Percentiles rank a stretch among this genome's conserved stretches.
These are phyloP conservation scores for Melanerpes formicivorus DNA, from an alignment of 2,113 vertebrate species.

Conservation along the genomic window DNA sequence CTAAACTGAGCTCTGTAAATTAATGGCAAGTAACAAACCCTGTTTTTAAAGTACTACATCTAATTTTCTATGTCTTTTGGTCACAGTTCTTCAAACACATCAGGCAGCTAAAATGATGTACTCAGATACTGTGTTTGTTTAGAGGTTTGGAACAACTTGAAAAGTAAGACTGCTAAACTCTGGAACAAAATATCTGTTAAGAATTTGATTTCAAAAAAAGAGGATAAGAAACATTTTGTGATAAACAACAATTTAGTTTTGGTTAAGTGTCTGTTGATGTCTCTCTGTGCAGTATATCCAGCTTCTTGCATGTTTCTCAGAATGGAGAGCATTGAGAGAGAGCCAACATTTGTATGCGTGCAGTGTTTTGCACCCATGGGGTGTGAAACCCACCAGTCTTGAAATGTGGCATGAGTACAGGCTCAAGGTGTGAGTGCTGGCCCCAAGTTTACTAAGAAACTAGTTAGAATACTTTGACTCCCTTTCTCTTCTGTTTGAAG, in stretches of 20 bases:
- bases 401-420: too few species aligned
- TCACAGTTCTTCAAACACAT: neutral
- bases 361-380: neutral
- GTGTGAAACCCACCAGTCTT: neutral
- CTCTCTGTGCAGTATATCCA: neutral
- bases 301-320: neutral
- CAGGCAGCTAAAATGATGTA: neutral
- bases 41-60: neutral
- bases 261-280: neutral
- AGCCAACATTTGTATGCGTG: neutral
- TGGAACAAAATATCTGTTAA: neutral
- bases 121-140: constrained; percentile 33
- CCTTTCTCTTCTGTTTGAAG: neutral
- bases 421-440: neutral
- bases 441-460: neutral
- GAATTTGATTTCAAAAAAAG: constrained; percentile 14
- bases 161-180: constrained; percentile 28
- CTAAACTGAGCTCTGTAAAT: neutral
- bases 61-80: neutral
- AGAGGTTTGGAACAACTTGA: constrained; percentile 40
- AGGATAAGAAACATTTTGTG: constrained; percentile 9
- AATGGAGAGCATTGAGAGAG: neutral
- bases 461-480: neutral
- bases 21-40: constrained; percentile 22
- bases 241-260: constrained; percentile 2